Evolutionary conservation across 2,113 vertebrate species (phyloP).

Genomic region (Conger conger): DNA sequence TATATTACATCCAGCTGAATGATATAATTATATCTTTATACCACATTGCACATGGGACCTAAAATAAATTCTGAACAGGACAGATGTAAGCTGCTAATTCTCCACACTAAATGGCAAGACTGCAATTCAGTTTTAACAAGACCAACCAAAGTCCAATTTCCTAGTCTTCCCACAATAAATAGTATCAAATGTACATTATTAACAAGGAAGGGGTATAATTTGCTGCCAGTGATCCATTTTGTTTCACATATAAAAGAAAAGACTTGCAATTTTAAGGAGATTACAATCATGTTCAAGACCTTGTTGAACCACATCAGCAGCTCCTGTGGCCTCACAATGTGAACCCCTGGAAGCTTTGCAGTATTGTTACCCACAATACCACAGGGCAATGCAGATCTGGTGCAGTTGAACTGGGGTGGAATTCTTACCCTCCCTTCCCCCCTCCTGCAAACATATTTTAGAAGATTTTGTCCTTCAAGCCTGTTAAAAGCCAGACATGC

Average conservation of each 20-base stretch:
- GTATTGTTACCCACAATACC: not conserved
- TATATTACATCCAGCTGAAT: constrained; percentile 37
- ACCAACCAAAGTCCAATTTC: not conserved
- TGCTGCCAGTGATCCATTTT: not conserved
- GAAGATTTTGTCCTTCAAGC: not conserved
- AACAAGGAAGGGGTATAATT: not conserved
- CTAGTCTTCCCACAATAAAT: not conserved
- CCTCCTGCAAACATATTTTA: too few relatives aligned
- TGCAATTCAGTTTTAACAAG: not conserved
- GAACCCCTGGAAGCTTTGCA: not conserved
- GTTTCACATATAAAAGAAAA: constrained; percentile 8
- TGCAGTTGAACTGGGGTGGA: not conserved
- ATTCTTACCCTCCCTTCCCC: not conserved
- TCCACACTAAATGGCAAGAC: not conserved
- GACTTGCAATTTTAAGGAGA: not conserved
- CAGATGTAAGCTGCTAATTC: constrained; percentile 12
- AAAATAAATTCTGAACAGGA: constrained; percentile 7
- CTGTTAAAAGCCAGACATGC: not conserved
- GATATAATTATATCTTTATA: constrained; percentile 21
- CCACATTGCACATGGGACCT: not conserved
- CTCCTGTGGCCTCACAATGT: not conserved
- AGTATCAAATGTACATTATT: not conserved
- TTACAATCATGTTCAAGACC: not conserved
- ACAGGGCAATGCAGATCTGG: not conserved
- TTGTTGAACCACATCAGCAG: not conserved